Evolutionary conservation across 1,140 invertebrate genomes (phyloP), one percentile per base, ranked within the genome.

Genomic region (Potamilus streckersoni): DNA sequence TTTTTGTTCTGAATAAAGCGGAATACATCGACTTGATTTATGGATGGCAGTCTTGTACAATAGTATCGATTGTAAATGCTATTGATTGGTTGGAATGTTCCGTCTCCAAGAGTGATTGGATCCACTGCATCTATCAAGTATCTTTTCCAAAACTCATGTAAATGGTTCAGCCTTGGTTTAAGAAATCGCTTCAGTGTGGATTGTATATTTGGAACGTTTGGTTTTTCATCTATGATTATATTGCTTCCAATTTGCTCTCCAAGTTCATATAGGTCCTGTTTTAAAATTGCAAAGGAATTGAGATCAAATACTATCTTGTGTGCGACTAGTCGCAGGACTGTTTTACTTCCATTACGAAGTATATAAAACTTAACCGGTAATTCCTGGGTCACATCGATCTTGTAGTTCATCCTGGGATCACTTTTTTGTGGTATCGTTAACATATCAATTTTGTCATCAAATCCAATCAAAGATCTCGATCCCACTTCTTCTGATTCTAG

Each of bases 231-330:
- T 16, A 59, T 66, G 13, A 65, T 63, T 23, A 58, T 72, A 17
- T 72, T 63, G 4, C 49, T 61, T 15, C 64, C 20, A 49, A 49
- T 11, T 20, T 65, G 61, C 16, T 72, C 65, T 20, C 71, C 64
- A 14, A 72, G 57, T 72, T 72, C 71, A 72, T 72, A 55, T 65
- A 65, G 13, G 71, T 23, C 57, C 71, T 56, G 19, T 65, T 72
- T 65, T 72, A 72, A 56, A 49, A 72, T 72, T 5, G 49, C 71
- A 64, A 72, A 49, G 38, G 61, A 61, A 15, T 49, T 60, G 4
- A 72, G 49, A 58, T 72, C 71, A 0, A 63, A 64, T 57, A 72
- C 38, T 38, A 38, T 8, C 38, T 38, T 38, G 8, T 38, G 38
- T 38, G 38, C 38, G 2, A 38, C 38, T 6, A 38, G 8, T 5